Evolutionary conservation across 2,797 vertebrate genomes (phyloP).

Genomic region (Notolepis coatsorum): DNA sequence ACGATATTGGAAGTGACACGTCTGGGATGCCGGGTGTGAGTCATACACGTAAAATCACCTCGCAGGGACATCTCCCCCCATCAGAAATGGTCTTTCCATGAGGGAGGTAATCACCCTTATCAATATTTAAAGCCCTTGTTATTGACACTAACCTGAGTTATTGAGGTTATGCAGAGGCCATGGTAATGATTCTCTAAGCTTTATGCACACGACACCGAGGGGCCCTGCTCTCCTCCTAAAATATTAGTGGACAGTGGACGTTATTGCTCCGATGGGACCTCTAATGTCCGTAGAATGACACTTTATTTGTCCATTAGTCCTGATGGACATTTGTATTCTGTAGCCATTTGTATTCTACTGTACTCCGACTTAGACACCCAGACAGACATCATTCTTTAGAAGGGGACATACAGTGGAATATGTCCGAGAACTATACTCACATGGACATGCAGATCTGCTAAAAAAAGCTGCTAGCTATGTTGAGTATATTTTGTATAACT

Average conservation of each 20-base stretch:
- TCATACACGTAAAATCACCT: slow-evolving; percentile 67
- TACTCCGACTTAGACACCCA: slow-evolving; percentile 10
- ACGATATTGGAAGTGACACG: slow-evolving; percentile 41
- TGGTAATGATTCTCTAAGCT: slow-evolving; percentile 72
- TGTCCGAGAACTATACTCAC: not conserved
- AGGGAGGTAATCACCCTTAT: slow-evolving; percentile 72
- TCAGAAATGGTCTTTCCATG: slow-evolving; percentile 56
- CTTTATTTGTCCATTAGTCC: slow-evolving; percentile 46
- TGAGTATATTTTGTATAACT: no score
- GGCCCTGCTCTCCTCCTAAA: slow-evolving; percentile 48
- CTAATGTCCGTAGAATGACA: slow-evolving; percentile 40
- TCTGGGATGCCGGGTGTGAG: slow-evolving; percentile 51
- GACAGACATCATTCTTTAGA: not conserved
- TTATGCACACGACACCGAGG: slow-evolving; percentile 49
- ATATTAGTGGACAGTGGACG: slow-evolving; percentile 32
- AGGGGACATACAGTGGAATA: not conserved
- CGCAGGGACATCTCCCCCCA: slow-evolving; percentile 37
- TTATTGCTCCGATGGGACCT: slow-evolving; percentile 52
- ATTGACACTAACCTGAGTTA: slow-evolving; percentile 81
- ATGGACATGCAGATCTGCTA: not conserved
- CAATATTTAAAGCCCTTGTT: slow-evolving; percentile 81
- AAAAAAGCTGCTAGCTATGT: not conserved
- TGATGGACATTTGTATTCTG: slow-evolving; percentile 2
- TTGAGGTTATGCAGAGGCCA: slow-evolving; percentile 77
- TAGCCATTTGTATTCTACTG: slow-evolving; percentile 1